A percentile compares a stretch with the other conserved stretches of the same genome.
Conservation (phyloP, 2,113 vertebrate genomes). For the Nanorana parkeri region DNA sequence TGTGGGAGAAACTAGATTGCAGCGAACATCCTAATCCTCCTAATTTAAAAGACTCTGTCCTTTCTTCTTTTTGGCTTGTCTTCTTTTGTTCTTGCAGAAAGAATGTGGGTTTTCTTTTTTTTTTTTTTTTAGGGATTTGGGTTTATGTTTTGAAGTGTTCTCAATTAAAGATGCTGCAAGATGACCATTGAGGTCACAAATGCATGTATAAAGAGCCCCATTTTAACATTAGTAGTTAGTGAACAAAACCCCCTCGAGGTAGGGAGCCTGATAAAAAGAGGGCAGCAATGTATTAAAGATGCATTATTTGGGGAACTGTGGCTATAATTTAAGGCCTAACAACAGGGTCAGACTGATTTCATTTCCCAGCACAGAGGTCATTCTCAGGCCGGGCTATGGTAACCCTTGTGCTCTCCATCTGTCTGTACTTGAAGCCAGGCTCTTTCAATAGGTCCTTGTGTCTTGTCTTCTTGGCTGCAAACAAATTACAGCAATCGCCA, state of each 20-base stretch:
- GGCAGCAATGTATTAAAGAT: conserved; percentile 68
- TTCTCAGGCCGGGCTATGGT: conserved; percentile 68
- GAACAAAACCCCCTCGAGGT: conserved; percentile 67
- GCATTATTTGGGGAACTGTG: conserved; percentile 68
- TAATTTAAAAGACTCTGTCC: conserved; percentile 57
- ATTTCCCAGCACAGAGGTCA: conserved; percentile 70
- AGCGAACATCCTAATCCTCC: conserved; percentile 55
- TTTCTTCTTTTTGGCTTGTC: conserved; percentile 61
- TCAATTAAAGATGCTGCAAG: conserved; percentile 64
- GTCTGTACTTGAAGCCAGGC: conserved; percentile 67
- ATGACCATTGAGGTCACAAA: conserved; percentile 65
- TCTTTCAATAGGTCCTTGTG: conserved; percentile 73
- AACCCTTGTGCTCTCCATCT: conserved; percentile 69
- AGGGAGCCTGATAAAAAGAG: conserved; percentile 65
- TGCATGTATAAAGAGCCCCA: conserved; percentile 66
- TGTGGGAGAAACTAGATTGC: conserved; percentile 55
- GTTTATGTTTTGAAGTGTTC: conserved; percentile 60
- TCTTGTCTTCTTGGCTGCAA: conserved; percentile 66
- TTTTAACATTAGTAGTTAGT: conserved; percentile 67
- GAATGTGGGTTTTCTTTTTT: conserved; percentile 58
- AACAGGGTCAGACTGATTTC: conserved; percentile 69
- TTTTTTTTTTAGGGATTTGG: conserved; percentile 55
- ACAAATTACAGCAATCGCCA: conserved; percentile 67
- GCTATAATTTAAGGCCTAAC: conserved; percentile 69
- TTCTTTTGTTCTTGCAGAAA: conserved; percentile 59